Evolutionary conservation across 2,888 invertebrate species (phyloP).

Genomic region (Silvanus unidentatus): DNA sequence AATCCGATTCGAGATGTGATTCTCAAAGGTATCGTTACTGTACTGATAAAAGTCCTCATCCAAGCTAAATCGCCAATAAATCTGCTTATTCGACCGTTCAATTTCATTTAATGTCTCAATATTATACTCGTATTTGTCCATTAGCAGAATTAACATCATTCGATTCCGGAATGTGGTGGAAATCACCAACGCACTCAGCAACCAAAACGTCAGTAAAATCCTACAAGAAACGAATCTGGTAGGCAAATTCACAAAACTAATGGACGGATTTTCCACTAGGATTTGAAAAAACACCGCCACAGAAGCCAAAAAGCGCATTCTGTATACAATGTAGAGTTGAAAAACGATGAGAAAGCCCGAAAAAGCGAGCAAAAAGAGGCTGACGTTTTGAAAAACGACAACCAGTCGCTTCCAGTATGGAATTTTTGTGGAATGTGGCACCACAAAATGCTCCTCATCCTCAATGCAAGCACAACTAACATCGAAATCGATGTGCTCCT

Average conservation of each 20-base stretch:
- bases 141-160: neutral
- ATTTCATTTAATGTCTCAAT: neutral
- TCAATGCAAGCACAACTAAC: neutral
- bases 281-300: neutral
- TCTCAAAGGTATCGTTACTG: neutral
- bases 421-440: neutral
- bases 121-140: neutral
- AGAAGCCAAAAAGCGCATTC: neutral
- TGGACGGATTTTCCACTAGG: neutral
- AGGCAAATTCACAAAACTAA: neutral
- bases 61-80: neutral
- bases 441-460: neutral
- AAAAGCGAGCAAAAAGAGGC: neutral
- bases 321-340: neutral
- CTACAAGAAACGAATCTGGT: neutral
- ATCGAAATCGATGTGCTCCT: slow-evolving; percentile 1
- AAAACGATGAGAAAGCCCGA: neutral
- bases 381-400: neutral
- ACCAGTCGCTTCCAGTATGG: neutral
- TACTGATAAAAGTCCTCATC: neutral
- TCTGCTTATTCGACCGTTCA: neutral
- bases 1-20: neutral
- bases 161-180: neutral
- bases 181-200: neutral
- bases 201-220: neutral